phyloP scores from a whole-genome alignment of 1,140 invertebrate genomes.

The Cepaea nemoralis region DNA sequence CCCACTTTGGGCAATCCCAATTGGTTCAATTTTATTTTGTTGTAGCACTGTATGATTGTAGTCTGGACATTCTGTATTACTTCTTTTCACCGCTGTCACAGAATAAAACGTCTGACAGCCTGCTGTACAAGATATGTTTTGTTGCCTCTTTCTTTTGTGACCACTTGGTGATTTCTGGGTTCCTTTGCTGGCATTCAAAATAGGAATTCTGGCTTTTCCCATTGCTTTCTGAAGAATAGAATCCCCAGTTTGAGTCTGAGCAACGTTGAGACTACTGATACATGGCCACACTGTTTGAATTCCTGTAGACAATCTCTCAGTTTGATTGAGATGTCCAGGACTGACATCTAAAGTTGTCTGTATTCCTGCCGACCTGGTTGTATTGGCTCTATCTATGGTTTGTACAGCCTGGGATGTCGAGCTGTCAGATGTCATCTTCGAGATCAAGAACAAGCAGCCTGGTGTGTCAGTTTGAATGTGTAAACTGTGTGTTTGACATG shows the following conservation, averaged over 20 bases:
- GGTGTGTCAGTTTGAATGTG: conserved; percentile 9
- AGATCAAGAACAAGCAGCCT: not conserved
- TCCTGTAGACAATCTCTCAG: conserved; percentile 12
- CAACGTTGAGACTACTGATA: not conserved
- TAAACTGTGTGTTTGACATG: not conserved
- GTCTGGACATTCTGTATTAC: not conserved
- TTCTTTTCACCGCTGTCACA: not conserved
- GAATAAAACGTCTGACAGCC: not conserved
- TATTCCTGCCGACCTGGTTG: conserved; percentile 18
- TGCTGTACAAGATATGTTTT: not conserved
- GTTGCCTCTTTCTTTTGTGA: not conserved
- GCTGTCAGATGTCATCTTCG: conserved; percentile 36
- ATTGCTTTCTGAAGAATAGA: conserved; percentile 23
- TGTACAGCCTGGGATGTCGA: conserved; percentile 23
- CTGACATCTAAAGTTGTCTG: conserved; percentile 7
- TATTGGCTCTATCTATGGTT: not conserved
- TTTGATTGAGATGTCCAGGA: not conserved
- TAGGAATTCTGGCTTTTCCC: conserved; percentile 7
- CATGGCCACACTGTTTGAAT: conserved; percentile 5
- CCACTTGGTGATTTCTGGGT: conserved; percentile 13
- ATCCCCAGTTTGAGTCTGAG: conserved; percentile 7
- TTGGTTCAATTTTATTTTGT: not conserved
- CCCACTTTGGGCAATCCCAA: too few relatives aligned
- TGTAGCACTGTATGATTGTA: not conserved
- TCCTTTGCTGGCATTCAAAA: conserved; percentile 4